Evolutionary conservation across 2,888 invertebrate species (phyloP).

Genomic region (Drosophila atripex): DNA sequence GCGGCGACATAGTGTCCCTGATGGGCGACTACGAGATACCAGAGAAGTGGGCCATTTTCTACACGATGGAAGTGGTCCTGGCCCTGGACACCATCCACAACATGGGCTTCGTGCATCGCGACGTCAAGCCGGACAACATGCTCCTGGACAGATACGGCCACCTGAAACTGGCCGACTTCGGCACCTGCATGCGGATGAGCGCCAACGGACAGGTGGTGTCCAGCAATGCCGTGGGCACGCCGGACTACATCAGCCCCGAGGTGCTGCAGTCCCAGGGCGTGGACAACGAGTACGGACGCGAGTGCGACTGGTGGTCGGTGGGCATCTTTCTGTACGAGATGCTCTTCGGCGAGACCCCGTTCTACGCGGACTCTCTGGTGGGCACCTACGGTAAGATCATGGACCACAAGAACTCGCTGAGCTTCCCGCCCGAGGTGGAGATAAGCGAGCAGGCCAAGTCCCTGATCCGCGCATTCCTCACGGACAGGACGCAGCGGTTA

Average conservation of each 20-base stretch:
- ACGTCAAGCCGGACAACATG: constrained; percentile 99
- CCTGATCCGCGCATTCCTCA: constrained; percentile 96
- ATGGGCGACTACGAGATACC: constrained; percentile 99
- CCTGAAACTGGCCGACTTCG: constrained; percentile 99
- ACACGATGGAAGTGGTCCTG: constrained; percentile 98
- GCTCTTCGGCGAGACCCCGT: constrained; percentile 99
- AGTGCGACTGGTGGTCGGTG: constrained; percentile 99
- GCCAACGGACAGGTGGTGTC: constrained; percentile 96
- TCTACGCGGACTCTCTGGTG: constrained; percentile 98
- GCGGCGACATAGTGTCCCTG: constrained; percentile 98
- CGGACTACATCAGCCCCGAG: constrained; percentile 99
- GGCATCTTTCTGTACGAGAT: constrained; percentile 99
- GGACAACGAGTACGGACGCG: constrained; percentile 97
- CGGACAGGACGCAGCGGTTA: constrained; percentile 94
- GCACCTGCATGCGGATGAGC: constrained; percentile 99
- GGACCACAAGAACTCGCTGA: constrained; percentile 98
- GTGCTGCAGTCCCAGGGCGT: constrained; percentile 98
- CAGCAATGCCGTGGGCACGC: constrained; percentile 99
- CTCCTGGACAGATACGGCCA: constrained; percentile 97
- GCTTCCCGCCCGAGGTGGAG: constrained; percentile 97
- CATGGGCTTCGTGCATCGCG: constrained; percentile 98
- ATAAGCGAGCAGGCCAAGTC: constrained; percentile 94
- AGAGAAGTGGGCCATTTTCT: constrained; percentile 99
- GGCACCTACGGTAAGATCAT: constrained; percentile 99
- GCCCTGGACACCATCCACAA: constrained; percentile 99